Base-by-base conservation (phyloP, 2,797 vertebrate genomes). In the Enteromius viviparus region DNA sequence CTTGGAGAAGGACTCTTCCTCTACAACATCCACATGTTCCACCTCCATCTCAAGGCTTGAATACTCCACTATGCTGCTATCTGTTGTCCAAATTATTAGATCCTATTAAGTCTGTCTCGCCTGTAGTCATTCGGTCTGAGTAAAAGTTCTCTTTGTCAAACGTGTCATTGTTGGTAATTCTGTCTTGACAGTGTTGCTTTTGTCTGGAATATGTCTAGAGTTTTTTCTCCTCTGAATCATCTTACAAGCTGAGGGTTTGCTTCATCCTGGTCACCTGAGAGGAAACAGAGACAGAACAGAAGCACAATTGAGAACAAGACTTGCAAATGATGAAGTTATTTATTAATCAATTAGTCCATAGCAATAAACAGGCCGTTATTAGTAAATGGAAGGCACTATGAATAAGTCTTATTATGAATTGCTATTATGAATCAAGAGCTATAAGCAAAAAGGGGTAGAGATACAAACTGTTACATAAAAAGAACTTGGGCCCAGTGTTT, bases 11-110 rank as follows among this genome's bases (percentile, higher is more conserved):
- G 90, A 84, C 53, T 90, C 91, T 11, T 87, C 80, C 11, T 85
- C 78, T 51, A 80, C 89, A 66, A 94, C 94, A 78, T 95, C 92
- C 78, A 91, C 93, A 80, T 94, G 92, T 87, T 96, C 96, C 89
- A 93, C 93, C 88, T 94, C 94, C 93, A 95, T 95, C 84, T 93
- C 94, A 71, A 92, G 84, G 72, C 37, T 78, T 45, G 37, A 74
- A 71, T 79, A 55, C 65, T 77, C 75, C 68, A 53, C 37, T 47
- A 0, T 17, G 58, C n/a, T 76, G 71, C 85, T 87, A 85, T 86
- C 88, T 88, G 70, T 80, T 83, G 70, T 64, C 82, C 60, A 85
- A 80, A 80, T 83, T 71, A 80, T 82, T 81, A 84, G 68, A 65
- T 83, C 79, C 85, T 83, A 83, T 64, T 58, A 85, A 84, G 62